A percentile compares a stretch with the other conserved stretches of the same genome.
phyloP scores from a whole-genome alignment of 2,797 vertebrate genomes.

The Myotis findleyi region DNA sequence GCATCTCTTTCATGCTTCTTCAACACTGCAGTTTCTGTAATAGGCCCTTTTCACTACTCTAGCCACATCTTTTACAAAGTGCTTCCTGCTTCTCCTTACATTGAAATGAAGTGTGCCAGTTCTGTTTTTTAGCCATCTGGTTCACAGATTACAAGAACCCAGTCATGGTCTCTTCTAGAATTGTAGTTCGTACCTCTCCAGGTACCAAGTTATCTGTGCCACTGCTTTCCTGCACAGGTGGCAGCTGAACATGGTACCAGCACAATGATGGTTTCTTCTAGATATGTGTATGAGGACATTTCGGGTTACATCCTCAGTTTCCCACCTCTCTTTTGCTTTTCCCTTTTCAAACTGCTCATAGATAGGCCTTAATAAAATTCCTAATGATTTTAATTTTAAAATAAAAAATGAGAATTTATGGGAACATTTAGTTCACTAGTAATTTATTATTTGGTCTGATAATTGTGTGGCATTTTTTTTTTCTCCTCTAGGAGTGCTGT shows the following conservation, averaged over 20 bases:
- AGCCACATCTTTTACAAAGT: neutral
- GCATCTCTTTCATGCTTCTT: neutral
- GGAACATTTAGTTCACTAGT: neutral
- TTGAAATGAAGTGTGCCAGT: neutral
- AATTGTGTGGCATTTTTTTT: slow-evolving; percentile 55
- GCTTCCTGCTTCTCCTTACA: neutral
- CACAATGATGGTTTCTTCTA: neutral
- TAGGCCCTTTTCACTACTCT: neutral
- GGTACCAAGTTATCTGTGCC: neutral
- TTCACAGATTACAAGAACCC: neutral
- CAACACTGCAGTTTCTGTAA: neutral
- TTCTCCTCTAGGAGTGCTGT: slow-evolving; percentile 93
- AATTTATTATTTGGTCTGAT: slow-evolving; percentile 8
- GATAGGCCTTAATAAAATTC: neutral
- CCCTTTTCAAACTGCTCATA: neutral
- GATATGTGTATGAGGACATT: neutral
- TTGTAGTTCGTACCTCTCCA: neutral
- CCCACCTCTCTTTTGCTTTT: neutral
- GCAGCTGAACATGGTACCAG: neutral
- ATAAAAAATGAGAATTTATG: neutral
- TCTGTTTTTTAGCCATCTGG: neutral
- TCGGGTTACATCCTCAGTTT: neutral
- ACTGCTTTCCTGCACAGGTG: neutral
- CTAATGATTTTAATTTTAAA: slow-evolving; percentile 38
- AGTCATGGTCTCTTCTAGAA: neutral